Conservation (phyloP, 2,888 invertebrate genomes). For the Gymnosoma rotundatum region DNA sequence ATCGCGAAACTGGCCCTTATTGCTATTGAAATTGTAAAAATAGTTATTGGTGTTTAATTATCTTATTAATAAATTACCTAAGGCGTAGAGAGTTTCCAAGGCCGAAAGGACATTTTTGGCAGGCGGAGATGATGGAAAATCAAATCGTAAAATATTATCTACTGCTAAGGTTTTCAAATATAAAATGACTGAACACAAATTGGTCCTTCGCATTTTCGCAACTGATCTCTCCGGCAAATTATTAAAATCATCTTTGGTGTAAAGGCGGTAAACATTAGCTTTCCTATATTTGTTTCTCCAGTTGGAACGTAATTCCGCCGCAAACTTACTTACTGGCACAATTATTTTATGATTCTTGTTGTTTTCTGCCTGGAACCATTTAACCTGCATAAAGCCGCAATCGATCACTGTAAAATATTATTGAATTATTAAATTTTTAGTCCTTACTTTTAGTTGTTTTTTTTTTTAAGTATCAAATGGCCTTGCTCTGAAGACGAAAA, state of each 20-base stretch:
- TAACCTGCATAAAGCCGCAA: conserved; percentile 96
- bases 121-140: conserved; percentile 96
- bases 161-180: conserved; percentile 97
- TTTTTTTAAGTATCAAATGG: too few relatives aligned
- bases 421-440: not conserved
- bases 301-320: conserved; percentile 95
- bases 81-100: conserved; percentile 93
- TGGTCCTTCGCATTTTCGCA: conserved; percentile 96
- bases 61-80: conserved; percentile 83
- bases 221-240: conserved; percentile 88
- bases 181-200: conserved; percentile 91
- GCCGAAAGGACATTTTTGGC: conserved; percentile 92
- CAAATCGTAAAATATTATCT: conserved; percentile 93
- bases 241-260: conserved; percentile 89
- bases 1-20: too few relatives aligned
- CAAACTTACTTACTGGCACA: conserved; percentile 92
- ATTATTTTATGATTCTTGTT: conserved; percentile 93
- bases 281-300: conserved; percentile 92
- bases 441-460: not conserved
- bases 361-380: conserved; percentile 92
- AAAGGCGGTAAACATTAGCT: conserved; percentile 93
- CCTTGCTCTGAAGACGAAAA: too few relatives aligned
- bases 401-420: conserved; percentile 89
- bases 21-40: not conserved
- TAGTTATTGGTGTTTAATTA: too few relatives aligned